phyloP scores from a whole-genome alignment of 2,113 vertebrate genomes.

The Megatriorchis doriae region DNA sequence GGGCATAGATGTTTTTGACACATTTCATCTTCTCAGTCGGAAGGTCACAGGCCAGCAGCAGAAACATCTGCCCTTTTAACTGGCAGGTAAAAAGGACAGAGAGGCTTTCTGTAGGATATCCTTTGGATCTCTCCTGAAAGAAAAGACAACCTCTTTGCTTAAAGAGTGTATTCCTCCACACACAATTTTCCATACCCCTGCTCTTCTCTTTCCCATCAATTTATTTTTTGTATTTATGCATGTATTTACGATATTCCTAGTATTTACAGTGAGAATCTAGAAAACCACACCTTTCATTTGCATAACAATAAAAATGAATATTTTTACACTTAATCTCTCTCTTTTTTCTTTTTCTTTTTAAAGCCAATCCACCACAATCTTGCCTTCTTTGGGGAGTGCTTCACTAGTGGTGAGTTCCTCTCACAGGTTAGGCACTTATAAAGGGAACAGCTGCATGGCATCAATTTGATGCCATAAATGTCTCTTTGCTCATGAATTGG shows the following conservation, averaged over 20 bases:
- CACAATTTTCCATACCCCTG: not conserved
- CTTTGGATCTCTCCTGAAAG: not conserved
- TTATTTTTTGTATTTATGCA: not conserved
- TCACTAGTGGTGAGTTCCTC: not conserved
- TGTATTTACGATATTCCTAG: not conserved
- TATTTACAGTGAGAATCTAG: not conserved
- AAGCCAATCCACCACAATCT: not conserved
- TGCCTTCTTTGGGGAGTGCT: not conserved
- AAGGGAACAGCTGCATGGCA: not conserved
- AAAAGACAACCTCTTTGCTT: not conserved
- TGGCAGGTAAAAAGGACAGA: not conserved
- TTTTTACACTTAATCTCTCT: not conserved
- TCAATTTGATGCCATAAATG: not conserved
- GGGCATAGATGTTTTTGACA: not conserved
- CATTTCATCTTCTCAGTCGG: not conserved
- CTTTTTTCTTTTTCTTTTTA: not conserved
- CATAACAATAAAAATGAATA: not conserved
- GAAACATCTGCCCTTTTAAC: not conserved
- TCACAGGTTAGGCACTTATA: not conserved
- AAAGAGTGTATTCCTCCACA: not conserved
- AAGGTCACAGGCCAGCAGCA: not conserved
- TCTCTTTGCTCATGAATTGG: not conserved
- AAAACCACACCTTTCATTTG: not conserved
- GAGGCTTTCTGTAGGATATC: not conserved
- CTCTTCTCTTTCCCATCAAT: not conserved